A percentile compares a stretch with the other conserved stretches of the same genome.
Conservation (phyloP, 2,113 vertebrate species). For the Sterna hirundo region DNA sequence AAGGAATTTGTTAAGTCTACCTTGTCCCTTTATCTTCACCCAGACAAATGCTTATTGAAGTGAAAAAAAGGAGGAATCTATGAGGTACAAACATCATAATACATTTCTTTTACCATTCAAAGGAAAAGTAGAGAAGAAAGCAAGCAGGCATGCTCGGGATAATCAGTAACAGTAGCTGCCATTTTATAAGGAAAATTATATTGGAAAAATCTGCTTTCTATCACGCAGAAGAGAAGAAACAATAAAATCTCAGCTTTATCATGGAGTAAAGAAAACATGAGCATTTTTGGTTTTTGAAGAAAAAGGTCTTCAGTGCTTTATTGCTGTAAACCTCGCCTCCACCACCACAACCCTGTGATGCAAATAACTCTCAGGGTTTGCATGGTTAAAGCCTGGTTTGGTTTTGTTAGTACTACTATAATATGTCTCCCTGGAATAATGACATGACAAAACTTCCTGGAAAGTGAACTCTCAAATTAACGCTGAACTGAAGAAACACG, state of each 20-base stretch:
- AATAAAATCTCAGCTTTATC: background rate
- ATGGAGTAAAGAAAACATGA: background rate
- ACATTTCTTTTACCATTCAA: background rate
- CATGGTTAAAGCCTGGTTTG: background rate
- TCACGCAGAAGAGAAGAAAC: background rate
- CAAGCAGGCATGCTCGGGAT: background rate
- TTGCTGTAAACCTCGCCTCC: background rate
- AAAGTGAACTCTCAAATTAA: background rate
- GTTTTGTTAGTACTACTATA: background rate
- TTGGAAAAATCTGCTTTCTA: background rate
- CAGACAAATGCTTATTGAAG: background rate
- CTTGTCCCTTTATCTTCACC: background rate
- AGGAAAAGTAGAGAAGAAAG: background rate
- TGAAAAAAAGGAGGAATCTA: background rate
- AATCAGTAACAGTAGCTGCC: background rate
- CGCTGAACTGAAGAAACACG: background rate
- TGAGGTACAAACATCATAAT: background rate
- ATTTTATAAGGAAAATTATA: background rate
- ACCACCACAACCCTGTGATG: background rate
- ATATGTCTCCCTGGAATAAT: background rate
- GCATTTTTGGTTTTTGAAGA: background rate
- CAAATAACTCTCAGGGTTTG: background rate
- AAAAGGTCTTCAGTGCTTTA: background rate
- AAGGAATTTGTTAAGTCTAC: background rate
- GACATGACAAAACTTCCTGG: background rate